Base-by-base conservation (phyloP, 2,113 vertebrate genomes). In the Rattus rattus region DNA sequence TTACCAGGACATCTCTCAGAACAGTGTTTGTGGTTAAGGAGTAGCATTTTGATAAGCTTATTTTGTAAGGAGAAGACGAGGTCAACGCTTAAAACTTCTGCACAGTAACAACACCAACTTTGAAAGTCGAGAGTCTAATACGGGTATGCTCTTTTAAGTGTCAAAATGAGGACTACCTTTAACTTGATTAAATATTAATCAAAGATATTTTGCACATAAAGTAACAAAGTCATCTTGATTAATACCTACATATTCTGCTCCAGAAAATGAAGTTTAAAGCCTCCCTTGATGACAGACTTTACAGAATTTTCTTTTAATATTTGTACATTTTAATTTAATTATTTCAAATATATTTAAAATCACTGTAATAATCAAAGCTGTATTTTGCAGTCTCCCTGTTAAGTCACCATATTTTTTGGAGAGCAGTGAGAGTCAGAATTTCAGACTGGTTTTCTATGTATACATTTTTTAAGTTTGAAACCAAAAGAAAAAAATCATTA, bases 241-340 rank as follows among this genome's bases (percentile, higher is more conserved):
- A 85, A 88, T 84, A 90, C 75, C 90, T 87, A 75, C 16, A 39
- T 56, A 81, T 86, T 10, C 33, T 80, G 86, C 63, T 86, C 72
- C 24, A 92, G 59, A 77, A 77, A 79, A 33, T 77, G n/a, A 87
- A 91, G 47, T 69, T 61, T 83, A 43, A 88, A 49, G 2, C 19
- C 12, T 80, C 30, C 8, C 16, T 94, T 95, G 72, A 7, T 67
- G 24, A 65, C 16, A 90, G 69, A 19, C 33, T 83, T 94, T 90
- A 79, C 5, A 87, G 87, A 87, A 24, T 94, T 97, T 94, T 95
- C 54, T 73, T 61, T 95, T 81, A 91, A 76, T 26, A 91, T 47
- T 91, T 96, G 80, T 9, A 81, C 19, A 59, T 67, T 96, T 1
- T 14, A 67, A 84, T 75, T 95, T 65, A 69, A 59, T 67, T 56